Base-by-base conservation (phyloP, 2,888 invertebrate genomes). In the Tetragonula carbonaria region DNA sequence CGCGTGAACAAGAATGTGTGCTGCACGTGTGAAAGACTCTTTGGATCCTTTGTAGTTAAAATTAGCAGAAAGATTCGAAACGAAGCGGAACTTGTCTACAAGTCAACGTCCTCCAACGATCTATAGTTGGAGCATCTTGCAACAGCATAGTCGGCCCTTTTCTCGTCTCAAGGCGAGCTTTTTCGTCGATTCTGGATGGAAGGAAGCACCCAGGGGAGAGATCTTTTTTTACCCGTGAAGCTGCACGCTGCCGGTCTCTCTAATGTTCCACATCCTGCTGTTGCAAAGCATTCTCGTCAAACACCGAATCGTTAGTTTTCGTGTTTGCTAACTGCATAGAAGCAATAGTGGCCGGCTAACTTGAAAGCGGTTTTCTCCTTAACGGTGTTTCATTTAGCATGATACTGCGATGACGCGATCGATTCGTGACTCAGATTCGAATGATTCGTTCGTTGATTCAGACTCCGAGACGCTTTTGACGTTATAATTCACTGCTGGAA, bases 171-270 rank as follows among this genome's bases (percentile, higher is more conserved):
- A 14, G n/a, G 18, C 65, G 33, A 66, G 55, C 53, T 84, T 76
- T 76, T 76, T 87, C 78, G 66, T 78, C 66, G 70, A 71, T 66
- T 66, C 67, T 67, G 67, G 62, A 71, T 59, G 65, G 21, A 71
- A 33, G 66, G 57, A n/a, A 33, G 13, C 82, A 80, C 80, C 78
- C 85, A 72, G 86, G 86, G 77, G 87, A 62, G 79, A 84, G 74
- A 82, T 88, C 82, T 84, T 84, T 88, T 88, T 88, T 86, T 84
- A 78, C 72, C 74, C 72, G n/a, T 38, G 55, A 84, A 38, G 70
- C 51, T 68, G 80, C 59, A 68, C 50, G 23, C 62, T 4, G 50
- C 51, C 62, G 45, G 73, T 28, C 59, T 75, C 84, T 55, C 51
- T 83, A 80, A 82, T 85, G 78, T 72, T 55, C 73, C 45, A 66